Evolutionary conservation across 2,888 invertebrate species (phyloP).

Genomic region (Cantharis rufa): DNA sequence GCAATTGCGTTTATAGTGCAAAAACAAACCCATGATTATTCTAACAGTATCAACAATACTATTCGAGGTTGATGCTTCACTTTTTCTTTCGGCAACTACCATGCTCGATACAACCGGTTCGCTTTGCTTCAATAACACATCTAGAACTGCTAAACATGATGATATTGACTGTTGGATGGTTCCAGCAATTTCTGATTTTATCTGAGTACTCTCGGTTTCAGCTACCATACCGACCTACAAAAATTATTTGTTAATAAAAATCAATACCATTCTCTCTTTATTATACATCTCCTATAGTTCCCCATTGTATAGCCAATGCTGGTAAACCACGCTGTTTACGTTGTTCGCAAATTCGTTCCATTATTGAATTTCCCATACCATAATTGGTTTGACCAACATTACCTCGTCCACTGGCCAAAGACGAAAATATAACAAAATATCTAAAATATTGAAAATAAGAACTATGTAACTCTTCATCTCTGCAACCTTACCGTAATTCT

Average conservation of each 20-base stretch:
- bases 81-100: slow-evolving; percentile 74
- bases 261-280: slow-evolving; percentile 39
- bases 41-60: slow-evolving; percentile 75
- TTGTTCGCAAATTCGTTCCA: slow-evolving; percentile 83
- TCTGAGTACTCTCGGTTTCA: slow-evolving; percentile 48
- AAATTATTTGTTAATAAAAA: background rate
- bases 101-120: slow-evolving; percentile 77
- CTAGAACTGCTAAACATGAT: slow-evolving; percentile 66
- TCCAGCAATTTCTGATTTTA: slow-evolving; percentile 57
- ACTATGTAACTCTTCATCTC: slow-evolving; percentile 33
- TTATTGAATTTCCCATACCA: slow-evolving; percentile 84
- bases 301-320: slow-evolving; percentile 38
- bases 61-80: slow-evolving; percentile 64
- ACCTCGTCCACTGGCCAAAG: slow-evolving; percentile 90
- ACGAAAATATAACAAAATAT: slow-evolving; percentile 89
- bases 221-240: slow-evolving; percentile 65
- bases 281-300: slow-evolving; percentile 48
- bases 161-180: slow-evolving; percentile 70
- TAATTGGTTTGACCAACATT: slow-evolving; percentile 90
- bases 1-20: background rate
- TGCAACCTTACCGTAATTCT: slow-evolving; percentile 10
- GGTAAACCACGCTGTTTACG: slow-evolving; percentile 41
- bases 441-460: slow-evolving; percentile 46
- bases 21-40: slow-evolving; percentile 54
- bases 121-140: slow-evolving; percentile 70